Conservation (phyloP, 2,888 invertebrate species). For the Cheilosia impressa region DNA sequence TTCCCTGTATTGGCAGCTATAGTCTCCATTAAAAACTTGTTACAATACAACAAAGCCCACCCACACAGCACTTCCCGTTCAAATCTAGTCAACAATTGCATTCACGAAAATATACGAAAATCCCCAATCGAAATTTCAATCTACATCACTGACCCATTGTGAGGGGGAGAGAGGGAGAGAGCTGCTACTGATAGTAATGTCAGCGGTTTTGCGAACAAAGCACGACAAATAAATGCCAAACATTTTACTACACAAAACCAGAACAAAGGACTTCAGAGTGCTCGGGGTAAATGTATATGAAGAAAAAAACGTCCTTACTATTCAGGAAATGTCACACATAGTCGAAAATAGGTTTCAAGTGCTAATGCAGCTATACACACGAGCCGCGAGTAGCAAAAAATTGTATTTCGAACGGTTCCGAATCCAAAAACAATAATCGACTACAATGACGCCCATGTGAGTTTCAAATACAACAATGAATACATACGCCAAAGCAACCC, state of each 20-base stretch:
- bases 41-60: conserved; percentile 38
- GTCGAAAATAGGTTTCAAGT: conserved; percentile 70
- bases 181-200: conserved; percentile 62
- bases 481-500: conserved; percentile 23
- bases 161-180: conserved; percentile 1
- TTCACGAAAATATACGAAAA: conserved; percentile 38
- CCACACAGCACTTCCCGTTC: conserved; percentile 11
- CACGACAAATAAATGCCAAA: conserved; percentile 73
- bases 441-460: conserved; percentile 35
- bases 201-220: conserved; percentile 74
- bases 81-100: conserved; percentile 60
- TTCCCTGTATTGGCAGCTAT: background rate
- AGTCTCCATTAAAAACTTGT: conserved; percentile 17
- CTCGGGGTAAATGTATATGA: conserved; percentile 38
- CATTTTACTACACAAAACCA: conserved; percentile 70
- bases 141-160: conserved; percentile 63
- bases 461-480: conserved; percentile 50
- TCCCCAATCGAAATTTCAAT: conserved; percentile 56
- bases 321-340: conserved; percentile 73
- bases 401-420: conserved; percentile 37
- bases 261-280: conserved; percentile 67
- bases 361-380: conserved; percentile 67
- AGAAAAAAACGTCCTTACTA: conserved; percentile 34
- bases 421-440: conserved; percentile 67
- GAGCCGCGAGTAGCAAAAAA: background rate